Evolutionary conservation across 2,113 vertebrate species (phyloP).

Genomic region (Chelonoidis abingdonii): DNA sequence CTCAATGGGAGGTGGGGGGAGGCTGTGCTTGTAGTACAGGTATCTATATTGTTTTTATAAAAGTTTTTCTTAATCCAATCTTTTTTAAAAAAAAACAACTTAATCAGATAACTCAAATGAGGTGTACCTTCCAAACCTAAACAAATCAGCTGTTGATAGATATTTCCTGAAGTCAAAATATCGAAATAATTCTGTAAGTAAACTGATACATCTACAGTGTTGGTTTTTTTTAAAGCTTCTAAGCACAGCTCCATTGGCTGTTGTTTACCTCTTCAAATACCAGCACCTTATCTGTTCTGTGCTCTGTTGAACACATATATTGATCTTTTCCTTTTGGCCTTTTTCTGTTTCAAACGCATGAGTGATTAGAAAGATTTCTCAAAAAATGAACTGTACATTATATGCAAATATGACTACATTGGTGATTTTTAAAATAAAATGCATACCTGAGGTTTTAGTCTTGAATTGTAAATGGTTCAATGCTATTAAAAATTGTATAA

Average conservation of each 20-base stretch:
- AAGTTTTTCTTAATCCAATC: not conserved
- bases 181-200: not conserved
- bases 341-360: not conserved
- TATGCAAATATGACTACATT: not conserved
- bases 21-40: not conserved
- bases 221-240: not conserved
- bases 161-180: not conserved
- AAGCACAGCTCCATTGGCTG: not conserved
- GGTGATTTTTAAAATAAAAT: slow-evolving; percentile 27
- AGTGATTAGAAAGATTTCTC: not conserved
- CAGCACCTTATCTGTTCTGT: not conserved
- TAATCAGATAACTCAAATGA: not conserved
- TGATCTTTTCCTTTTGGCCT: not conserved
- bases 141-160: not conserved
- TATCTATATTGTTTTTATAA: not conserved
- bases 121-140: not conserved
- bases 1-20: not conserved
- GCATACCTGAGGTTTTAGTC: not conserved
- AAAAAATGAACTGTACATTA: slow-evolving; percentile 23
- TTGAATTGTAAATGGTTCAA: slow-evolving; percentile 7
- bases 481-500: slow-evolving; percentile 6
- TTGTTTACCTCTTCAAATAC: not conserved
- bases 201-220: not conserved
- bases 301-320: not conserved
- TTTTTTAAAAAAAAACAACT: not conserved